Percentiles rank a stretch among this genome's conserved stretches.
Conservation (phyloP, 2,888 invertebrate species). For the Nematopogon swammerdamellus region DNA sequence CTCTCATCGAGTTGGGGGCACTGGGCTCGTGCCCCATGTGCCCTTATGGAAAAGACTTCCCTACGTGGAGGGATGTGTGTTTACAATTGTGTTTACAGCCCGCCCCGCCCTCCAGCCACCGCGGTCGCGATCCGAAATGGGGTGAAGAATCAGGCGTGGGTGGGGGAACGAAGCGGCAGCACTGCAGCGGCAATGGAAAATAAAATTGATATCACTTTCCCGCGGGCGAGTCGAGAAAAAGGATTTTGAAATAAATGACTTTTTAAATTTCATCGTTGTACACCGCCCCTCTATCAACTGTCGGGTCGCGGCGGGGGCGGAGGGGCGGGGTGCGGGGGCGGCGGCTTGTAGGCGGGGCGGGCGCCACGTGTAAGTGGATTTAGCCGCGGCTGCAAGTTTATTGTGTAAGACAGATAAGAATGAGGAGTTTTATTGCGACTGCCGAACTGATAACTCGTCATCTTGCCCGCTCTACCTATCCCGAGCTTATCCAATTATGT, state of each 20-base stretch:
- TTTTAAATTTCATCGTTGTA: slow-evolving; percentile 58
- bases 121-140: no score
- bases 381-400: slow-evolving; percentile 32
- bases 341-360: no score
- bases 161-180: not conserved
- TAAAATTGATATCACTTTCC: slow-evolving; percentile 52
- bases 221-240: slow-evolving; percentile 51
- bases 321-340: no score
- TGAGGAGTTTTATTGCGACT: slow-evolving; percentile 38
- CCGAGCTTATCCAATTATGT: not conserved
- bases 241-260: slow-evolving; percentile 57
- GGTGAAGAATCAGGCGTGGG: no score
- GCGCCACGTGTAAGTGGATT: slow-evolving; percentile 9
- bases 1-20: no score
- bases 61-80: not conserved
- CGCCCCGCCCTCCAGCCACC: not conserved
- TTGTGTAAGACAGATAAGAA: slow-evolving; percentile 46
- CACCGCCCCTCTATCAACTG: slow-evolving; percentile 57
- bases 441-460: slow-evolving; percentile 22
- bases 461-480: slow-evolving; percentile 1
- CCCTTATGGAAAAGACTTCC: no score
- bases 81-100: not conserved
- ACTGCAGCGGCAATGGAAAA: slow-evolving; percentile 45
- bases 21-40: no score
- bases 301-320: slow-evolving; percentile 30